phyloP scores from a whole-genome alignment of 2,113 vertebrate genomes.

The Clarias batrachus region DNA sequence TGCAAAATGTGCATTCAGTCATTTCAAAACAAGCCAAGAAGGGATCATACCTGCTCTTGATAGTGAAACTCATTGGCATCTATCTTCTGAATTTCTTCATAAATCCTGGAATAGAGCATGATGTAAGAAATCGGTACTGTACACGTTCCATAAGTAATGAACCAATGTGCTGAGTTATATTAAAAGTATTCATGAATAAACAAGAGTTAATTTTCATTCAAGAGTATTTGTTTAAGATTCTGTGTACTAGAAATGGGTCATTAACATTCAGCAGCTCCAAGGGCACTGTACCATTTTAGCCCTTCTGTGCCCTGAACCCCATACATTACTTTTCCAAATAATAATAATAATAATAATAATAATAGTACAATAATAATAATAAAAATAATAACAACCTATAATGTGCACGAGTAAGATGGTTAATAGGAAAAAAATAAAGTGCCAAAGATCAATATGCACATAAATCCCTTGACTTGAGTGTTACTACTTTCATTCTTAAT shows the following conservation, averaged over 20 bases:
- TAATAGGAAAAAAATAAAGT: neutral
- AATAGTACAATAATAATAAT: too few relatives aligned
- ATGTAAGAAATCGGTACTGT: neutral
- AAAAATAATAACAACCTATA: neutral
- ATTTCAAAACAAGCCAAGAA: slow-evolving; percentile 7
- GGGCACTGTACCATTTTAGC: neutral
- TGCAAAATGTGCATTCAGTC: neutral
- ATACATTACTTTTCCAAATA: too few relatives aligned
- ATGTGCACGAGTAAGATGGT: neutral
- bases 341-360: too few relatives aligned
- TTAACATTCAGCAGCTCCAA: neutral
- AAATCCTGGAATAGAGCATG: slow-evolving; percentile 76
- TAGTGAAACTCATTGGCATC: slow-evolving; percentile 96
- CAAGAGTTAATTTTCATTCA: neutral
- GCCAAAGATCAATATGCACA: neutral
- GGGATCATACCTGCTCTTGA: slow-evolving; percentile 85
- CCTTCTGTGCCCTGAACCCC: too few relatives aligned
- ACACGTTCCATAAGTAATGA: neutral
- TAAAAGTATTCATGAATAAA: neutral
- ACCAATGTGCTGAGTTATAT: neutral
- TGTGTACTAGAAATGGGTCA: neutral
- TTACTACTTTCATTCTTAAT: neutral
- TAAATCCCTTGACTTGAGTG: neutral
- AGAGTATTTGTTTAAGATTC: neutral
- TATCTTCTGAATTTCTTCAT: slow-evolving; percentile 96